Conservation (phyloP, 2,113 vertebrate genomes). For the Lycocorax pyrrhopterus region DNA sequence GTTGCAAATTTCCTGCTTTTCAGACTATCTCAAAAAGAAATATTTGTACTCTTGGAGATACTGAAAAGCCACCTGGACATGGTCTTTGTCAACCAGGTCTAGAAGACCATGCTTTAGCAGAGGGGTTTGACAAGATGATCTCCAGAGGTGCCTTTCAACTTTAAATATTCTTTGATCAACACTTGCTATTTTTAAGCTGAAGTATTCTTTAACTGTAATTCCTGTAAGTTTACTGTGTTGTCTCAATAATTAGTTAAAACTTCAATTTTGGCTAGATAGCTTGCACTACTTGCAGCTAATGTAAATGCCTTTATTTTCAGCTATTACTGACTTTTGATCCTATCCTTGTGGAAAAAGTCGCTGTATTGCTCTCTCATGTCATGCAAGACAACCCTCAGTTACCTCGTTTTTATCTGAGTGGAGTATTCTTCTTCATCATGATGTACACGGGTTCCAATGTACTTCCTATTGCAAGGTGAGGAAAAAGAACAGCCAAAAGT, state of each 20-base stretch:
- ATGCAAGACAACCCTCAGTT: slow-evolving; percentile 98
- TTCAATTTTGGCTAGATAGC: neutral
- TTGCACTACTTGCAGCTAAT: neutral
- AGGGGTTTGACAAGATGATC: accelerated
- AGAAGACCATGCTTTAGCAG: neutral
- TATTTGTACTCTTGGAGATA: neutral
- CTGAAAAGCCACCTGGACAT: neutral
- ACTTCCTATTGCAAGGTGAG: slow-evolving; percentile 94
- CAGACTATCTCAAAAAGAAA: neutral
- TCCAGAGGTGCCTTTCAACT: neutral
- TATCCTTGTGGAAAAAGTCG: slow-evolving; percentile 97
- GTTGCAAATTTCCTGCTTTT: neutral
- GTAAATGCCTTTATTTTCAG: slow-evolving; percentile 68
- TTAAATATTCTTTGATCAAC: neutral
- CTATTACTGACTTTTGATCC: slow-evolving; percentile 98
- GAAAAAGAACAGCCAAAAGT: neutral
- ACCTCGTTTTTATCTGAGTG: slow-evolving; percentile 94
- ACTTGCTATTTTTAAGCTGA: neutral
- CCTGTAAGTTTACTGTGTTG: neutral
- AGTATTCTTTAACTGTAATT: neutral
- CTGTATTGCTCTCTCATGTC: slow-evolving; percentile 86
- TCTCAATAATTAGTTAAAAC: neutral
- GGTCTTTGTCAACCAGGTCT: neutral
- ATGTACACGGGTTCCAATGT: slow-evolving; percentile 99
- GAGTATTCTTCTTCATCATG: slow-evolving; percentile 99